phyloP scores from a whole-genome alignment of 1,140 invertebrate species.

The Drosophila paulistorum region DNA sequence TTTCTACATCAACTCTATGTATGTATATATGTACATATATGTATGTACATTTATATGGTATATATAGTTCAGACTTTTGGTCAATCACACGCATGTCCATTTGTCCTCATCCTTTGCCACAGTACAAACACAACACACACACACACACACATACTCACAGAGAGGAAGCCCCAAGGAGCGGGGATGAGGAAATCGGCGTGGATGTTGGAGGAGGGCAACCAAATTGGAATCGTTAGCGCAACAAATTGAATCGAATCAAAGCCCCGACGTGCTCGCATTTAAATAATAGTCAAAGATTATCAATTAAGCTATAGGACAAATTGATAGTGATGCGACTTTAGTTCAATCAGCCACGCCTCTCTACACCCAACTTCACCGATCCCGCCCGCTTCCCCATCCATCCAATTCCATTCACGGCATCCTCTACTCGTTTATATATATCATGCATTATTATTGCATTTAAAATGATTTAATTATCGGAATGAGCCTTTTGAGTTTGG shows the following conservation, averaged over 20 bases:
- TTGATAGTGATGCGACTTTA: constrained; percentile 61
- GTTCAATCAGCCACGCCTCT: constrained; percentile 29
- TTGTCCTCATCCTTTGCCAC: background rate
- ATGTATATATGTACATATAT: background rate
- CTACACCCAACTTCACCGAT: background rate
- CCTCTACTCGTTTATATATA: background rate
- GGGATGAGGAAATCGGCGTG: background rate
- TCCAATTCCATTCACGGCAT: background rate
- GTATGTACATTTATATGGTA: background rate
- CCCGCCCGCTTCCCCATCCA: background rate
- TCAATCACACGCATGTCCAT: constrained; percentile 26
- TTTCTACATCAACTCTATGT: background rate
- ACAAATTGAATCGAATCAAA: constrained; percentile 73
- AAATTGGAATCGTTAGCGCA: constrained; percentile 64
- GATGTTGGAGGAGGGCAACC: constrained; percentile 21
- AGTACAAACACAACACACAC: background rate
- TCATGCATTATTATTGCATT: constrained; percentile 46
- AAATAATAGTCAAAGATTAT: constrained; percentile 81
- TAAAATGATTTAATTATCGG: constrained; percentile 61
- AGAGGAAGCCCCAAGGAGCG: background rate
- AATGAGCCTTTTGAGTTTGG: constrained; percentile 41
- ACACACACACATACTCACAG: background rate
- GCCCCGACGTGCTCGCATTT: constrained; percentile 58
- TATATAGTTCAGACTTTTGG: constrained; percentile 15
- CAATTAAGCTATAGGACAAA: constrained; percentile 75